phyloP scores from a whole-genome alignment of 2,797 vertebrate genomes.

The Hemitrygon akajei region DNA sequence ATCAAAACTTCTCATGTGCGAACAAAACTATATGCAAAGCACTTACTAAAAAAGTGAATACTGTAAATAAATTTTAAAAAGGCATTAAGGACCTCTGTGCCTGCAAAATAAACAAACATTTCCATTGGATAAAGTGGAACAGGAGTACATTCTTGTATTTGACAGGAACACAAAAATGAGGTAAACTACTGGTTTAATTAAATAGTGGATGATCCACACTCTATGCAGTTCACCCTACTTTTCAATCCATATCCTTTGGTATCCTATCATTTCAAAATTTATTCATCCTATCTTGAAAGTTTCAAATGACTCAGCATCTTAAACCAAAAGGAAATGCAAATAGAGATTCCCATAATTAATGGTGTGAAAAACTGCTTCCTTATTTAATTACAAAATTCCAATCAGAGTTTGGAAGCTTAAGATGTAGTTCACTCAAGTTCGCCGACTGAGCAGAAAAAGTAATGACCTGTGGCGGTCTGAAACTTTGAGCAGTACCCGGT shows the following conservation, averaged over 20 bases:
- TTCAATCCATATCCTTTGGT: background rate
- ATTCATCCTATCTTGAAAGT: background rate
- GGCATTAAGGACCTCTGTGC: background rate
- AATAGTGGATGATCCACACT: background rate
- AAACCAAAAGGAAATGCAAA: background rate
- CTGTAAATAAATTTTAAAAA: background rate
- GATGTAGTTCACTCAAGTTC: no score
- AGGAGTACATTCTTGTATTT: background rate
- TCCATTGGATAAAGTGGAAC: background rate
- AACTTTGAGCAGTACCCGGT: no score
- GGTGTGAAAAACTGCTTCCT: background rate
- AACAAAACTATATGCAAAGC: background rate
- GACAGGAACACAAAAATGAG: background rate
- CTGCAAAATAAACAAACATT: background rate
- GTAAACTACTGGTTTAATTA: background rate
- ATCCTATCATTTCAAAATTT: no score
- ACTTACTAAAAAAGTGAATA: slow-evolving; percentile 20
- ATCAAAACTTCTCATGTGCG: background rate
- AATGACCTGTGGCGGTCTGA: no score
- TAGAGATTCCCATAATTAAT: background rate
- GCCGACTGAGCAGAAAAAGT: no score
- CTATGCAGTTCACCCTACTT: background rate
- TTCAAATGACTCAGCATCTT: background rate
- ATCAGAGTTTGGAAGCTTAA: no score
- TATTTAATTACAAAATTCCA: background rate